phyloP scores from a whole-genome alignment of 2,113 vertebrate genomes.

The Caracal caracal region DNA sequence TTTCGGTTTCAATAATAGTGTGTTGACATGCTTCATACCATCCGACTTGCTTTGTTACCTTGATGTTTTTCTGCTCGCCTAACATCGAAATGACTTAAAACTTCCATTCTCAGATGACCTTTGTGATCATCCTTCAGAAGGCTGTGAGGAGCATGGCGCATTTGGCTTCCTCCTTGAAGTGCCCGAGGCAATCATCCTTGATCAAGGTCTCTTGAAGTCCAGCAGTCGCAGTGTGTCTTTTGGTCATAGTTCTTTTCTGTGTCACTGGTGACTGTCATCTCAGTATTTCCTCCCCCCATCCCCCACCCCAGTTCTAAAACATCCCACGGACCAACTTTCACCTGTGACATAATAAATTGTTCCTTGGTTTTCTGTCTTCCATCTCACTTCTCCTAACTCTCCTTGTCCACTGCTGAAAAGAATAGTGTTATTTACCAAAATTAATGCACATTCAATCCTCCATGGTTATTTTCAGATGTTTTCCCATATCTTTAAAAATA shows the following conservation, averaged over 20 bases:
- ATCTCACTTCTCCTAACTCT: background rate
- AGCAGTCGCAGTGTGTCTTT: background rate
- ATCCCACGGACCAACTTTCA: background rate
- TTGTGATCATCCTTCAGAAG: background rate
- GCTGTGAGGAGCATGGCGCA: background rate
- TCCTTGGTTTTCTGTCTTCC: conserved; percentile 26
- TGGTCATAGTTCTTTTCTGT: background rate
- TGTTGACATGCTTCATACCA: background rate
- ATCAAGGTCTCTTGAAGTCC: background rate
- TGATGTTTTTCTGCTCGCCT: background rate
- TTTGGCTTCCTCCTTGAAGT: background rate
- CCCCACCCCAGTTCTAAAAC: background rate
- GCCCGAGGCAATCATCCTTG: background rate
- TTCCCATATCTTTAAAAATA: background rate
- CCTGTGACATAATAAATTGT: background rate
- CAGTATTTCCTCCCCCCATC: background rate
- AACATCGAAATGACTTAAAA: background rate
- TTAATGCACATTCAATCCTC: background rate
- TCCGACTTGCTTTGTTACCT: background rate
- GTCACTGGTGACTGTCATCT: background rate
- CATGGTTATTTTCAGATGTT: background rate
- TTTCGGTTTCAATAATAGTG: background rate
- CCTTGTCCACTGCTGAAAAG: background rate
- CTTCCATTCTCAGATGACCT: background rate
- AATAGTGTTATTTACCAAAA: background rate